A percentile compares a stretch with the other conserved stretches of the same genome.
phyloP scores from a whole-genome alignment of 2,113 vertebrate genomes.

The Microtus pennsylvanicus region DNA sequence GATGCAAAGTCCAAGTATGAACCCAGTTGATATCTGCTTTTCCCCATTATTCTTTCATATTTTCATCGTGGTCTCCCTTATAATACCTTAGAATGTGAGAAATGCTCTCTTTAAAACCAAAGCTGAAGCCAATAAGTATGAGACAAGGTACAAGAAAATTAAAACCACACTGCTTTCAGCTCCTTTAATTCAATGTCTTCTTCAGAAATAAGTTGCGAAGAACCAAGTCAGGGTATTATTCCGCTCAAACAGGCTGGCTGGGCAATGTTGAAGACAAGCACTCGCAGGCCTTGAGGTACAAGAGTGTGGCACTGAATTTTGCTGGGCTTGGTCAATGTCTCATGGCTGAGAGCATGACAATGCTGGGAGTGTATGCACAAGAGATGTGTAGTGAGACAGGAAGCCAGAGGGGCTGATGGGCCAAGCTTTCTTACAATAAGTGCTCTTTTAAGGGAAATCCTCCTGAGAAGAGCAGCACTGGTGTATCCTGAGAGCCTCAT shows the following conservation, averaged over 20 bases:
- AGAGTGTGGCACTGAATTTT: background rate
- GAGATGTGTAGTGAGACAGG: background rate
- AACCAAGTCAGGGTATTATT: background rate
- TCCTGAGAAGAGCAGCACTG: too few species aligned
- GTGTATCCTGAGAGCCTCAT: background rate
- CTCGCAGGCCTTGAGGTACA: background rate
- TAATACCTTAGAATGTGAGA: background rate
- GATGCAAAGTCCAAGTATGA: background rate
- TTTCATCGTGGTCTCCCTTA: background rate
- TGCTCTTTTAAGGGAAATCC: background rate
- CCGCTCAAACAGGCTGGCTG: background rate
- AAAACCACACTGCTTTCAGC: background rate
- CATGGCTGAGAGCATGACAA: background rate
- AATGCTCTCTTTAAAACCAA: background rate
- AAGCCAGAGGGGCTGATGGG: background rate
- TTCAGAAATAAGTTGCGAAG: background rate
- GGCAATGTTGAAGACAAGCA: background rate
- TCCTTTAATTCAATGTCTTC: background rate
- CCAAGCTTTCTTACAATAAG: background rate
- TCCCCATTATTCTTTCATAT: background rate
- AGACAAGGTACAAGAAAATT: background rate
- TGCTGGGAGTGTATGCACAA: background rate
- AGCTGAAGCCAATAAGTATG: background rate
- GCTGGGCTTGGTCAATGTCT: too few species aligned
- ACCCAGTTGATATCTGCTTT: background rate